Base-by-base conservation (phyloP, 2,113 vertebrate species). In the Excalfactoria chinensis region DNA sequence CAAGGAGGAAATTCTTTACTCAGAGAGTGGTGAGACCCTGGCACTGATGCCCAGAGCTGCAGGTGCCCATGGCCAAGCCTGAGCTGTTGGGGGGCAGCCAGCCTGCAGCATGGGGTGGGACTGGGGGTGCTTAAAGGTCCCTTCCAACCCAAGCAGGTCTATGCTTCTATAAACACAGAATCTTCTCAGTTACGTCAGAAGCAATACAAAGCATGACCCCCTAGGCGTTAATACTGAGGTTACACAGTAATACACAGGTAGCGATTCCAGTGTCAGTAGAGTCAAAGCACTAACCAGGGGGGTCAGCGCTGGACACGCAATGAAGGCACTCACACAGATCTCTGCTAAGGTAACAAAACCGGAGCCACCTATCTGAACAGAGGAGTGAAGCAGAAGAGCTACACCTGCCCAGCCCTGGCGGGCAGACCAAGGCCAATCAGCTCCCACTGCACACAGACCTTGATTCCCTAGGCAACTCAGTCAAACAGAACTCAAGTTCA, bases 381-480 rank as follows among this genome's bases (percentile, higher is more conserved):
- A 59, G 34, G 49, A 5, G 1, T 40, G 46, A 88, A 87, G 60
- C 13, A 46, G 26, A 80, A 68, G 44, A 90, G 80, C 56, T 35
- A 79, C 28, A 68, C 67, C 67, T 85, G 60, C 11, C 75, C 85
- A 64, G 68, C 64, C 46, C 60, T 64, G 73, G 88, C 79, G 43
- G 88, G 78, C 71, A 93, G 82, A 83, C 67, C 7, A 4, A 80
- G 43, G 59, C 37, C 93, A 53, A 76, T 77, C 89, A 88, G 87
- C 30, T 81, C 87, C 83, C 67, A 89, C 56, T 74, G 69, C 75
- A 72, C 43, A n/a, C 30, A 44, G 87, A 93, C 84, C 89, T 89
- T 0, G 0, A 85, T 51, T 92, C 72, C 60, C 78, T 56, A 70
- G 83, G 76, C 34, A 90, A 92, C 74, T 59, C 58, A 11, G 49